Conservation (phyloP, 2,797 vertebrate species). For the Sebastes kiyomatsui region DNA sequence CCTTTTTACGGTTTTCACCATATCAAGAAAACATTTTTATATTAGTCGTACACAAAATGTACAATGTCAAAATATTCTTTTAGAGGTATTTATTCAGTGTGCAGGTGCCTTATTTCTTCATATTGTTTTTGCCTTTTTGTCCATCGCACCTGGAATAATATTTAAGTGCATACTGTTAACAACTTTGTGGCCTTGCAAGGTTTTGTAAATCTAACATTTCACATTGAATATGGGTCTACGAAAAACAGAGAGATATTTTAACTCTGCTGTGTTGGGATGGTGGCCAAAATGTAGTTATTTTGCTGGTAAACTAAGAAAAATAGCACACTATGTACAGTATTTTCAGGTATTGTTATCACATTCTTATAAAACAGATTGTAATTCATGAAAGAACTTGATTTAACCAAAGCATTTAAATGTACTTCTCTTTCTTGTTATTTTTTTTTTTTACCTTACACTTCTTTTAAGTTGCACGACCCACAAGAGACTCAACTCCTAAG, state of each 20-base stretch:
- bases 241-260: neutral
- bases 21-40: neutral
- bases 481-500: neutral
- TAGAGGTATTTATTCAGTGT: neutral
- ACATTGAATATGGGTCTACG: rapidly evolving
- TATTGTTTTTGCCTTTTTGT: neutral
- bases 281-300: neutral
- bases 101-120: neutral
- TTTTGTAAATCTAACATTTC: neutral
- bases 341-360: neutral
- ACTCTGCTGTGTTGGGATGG: neutral
- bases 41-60: neutral
- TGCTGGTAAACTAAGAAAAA: neutral
- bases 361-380: neutral
- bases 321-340: neutral
- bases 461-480: neutral
- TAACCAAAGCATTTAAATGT: neutral
- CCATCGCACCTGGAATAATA: neutral
- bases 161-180: neutral
- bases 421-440: too few relatives aligned
- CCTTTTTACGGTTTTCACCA: neutral
- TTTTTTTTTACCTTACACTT: too few relatives aligned
- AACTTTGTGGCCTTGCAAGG: neutral
- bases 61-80: neutral
- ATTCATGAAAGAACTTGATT: neutral